Evolutionary conservation across 2,888 invertebrate species (phyloP).

Genomic region (Lissonota sp.): DNA sequence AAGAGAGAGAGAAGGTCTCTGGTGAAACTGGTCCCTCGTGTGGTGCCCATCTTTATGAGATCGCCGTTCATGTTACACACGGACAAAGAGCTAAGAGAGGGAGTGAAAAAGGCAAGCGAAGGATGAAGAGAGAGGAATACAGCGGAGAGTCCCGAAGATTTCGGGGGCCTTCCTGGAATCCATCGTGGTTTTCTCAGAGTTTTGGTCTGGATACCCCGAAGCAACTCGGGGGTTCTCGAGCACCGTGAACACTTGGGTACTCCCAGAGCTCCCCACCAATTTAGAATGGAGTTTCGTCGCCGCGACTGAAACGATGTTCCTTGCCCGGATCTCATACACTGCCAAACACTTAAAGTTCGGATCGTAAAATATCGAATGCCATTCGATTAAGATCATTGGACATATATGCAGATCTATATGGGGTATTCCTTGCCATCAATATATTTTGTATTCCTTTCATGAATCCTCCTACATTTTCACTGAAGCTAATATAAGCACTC

Average conservation of each 20-base stretch:
- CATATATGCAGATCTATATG: neutral
- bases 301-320: constrained; percentile 46
- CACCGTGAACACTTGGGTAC: constrained; percentile 1
- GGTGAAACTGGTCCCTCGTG: constrained; percentile 77
- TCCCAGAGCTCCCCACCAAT: constrained; percentile 30
- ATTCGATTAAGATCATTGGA: constrained; percentile 14
- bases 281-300: constrained; percentile 34
- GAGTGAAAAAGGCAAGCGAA: constrained; percentile 7
- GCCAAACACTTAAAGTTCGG: constrained; percentile 35
- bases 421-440: neutral
- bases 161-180: constrained; percentile 78
- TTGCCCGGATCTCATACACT: neutral
- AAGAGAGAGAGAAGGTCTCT: constrained; percentile 24
- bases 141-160: constrained; percentile 63
- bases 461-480: no score
- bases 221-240: neutral
- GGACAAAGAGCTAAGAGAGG: constrained; percentile 28
- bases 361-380: constrained; percentile 46
- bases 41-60: constrained; percentile 77
- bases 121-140: constrained; percentile 10
- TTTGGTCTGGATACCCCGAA: constrained; percentile 77
- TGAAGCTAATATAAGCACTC: no score
- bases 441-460: no score
- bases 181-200: constrained; percentile 79
- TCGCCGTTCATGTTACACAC: constrained; percentile 66